phyloP scores from a whole-genome alignment of 2,888 invertebrate species.

The Xestia c-nigrum region DNA sequence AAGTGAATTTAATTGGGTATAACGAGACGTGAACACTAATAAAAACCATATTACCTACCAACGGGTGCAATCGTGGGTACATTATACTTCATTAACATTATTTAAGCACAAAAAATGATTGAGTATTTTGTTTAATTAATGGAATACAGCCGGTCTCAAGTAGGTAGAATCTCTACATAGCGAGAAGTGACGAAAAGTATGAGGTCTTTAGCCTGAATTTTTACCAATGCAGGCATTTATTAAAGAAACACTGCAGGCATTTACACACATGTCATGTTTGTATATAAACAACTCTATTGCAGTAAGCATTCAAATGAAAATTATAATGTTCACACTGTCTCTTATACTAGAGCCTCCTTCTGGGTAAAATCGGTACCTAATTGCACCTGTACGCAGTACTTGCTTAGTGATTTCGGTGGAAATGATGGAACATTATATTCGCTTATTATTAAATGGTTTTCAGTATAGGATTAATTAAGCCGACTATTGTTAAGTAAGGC shows the following conservation, averaged over 20 bases:
- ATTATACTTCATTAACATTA: not conserved
- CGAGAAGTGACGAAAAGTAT: not conserved
- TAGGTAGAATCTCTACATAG: not conserved
- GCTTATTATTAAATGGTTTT: not conserved
- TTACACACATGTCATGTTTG: not conserved
- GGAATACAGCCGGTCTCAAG: not conserved
- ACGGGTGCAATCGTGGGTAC: not conserved
- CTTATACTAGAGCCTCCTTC: not conserved
- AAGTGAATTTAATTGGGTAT: constrained; percentile 10
- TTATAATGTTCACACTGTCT: not conserved
- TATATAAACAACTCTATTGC: not conserved
- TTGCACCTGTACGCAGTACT: not conserved
- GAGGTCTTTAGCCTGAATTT: not conserved
- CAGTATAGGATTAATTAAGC: not conserved
- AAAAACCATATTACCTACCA: constrained; percentile 1
- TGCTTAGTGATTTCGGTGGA: not conserved
- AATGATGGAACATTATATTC: not conserved
- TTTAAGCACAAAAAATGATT: not conserved
- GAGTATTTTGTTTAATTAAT: not conserved
- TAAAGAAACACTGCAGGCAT: not conserved
- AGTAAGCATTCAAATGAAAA: not conserved
- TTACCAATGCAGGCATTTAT: not conserved
- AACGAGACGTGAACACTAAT: not conserved
- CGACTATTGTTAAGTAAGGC: not conserved
- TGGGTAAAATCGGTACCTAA: not conserved